Evolutionary conservation across 2,113 vertebrate genomes (phyloP), one percentile per base, ranked within the genome.

Genomic region (Periophthalmus modestus): DNA sequence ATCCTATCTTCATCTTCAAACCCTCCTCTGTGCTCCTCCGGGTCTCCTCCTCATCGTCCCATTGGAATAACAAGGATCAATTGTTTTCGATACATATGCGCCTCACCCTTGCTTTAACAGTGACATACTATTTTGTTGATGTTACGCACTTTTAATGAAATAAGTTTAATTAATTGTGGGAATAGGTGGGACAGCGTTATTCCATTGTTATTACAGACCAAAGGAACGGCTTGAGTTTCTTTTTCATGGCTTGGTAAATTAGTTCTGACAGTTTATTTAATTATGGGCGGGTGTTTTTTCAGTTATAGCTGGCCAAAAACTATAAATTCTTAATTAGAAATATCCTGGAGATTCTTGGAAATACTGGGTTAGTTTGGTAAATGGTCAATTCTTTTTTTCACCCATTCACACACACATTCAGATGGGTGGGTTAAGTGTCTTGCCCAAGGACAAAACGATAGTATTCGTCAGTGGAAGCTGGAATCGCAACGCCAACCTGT

Each of bases 1-100:
- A 48, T 43, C 62, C 66, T 84, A 69, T 86, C 83, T 80, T 79
- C 78, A 79, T 79, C 83, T 69, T 75, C 85, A 80, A 66, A 74
- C 79, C 82, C 81, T 75, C 82, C 77, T 66, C 65, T 62, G 39
- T 72, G 78, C 74, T 85, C 81, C 82, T 59, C 77, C 82, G 73
- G 36, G 55, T 72, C 81, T 76, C 73, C 54, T 47, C 70, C 80
- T 72, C 66, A 33, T 59, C 76, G 55, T 84, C 81, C 78, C 77
- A 18, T 69, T 70, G 75, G 79, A 73, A 80, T 71, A 73, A 34
- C 62, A 68, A 76, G 58, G 70, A 59, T 83, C 66, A 75, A 74
- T 68, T 47, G 75, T 73, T 75, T 75, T 33, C 75, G 3, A 65
- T 46, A 75, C 82, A 3, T 59, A 43, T 79, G 75, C 69, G 46